A percentile compares a stretch with the other conserved stretches of the same genome.
Conservation (phyloP, 1,140 invertebrate genomes). For the Drosophila paulistorum region DNA sequence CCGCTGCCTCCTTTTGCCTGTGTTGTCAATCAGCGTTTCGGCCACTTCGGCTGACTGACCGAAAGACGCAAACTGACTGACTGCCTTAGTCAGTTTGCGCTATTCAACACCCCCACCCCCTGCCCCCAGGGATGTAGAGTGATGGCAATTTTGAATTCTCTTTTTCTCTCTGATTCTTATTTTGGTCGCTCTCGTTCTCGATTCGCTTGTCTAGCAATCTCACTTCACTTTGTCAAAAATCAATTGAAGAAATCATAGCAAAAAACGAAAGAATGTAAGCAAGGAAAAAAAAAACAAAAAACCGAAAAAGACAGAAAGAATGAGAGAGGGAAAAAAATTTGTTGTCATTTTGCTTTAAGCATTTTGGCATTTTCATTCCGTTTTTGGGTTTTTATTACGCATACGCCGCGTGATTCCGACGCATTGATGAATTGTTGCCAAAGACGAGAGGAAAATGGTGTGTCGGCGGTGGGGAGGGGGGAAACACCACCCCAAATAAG, state of each 20-base stretch:
- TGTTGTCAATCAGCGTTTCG: conserved; percentile 65
- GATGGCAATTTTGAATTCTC: conserved; percentile 9
- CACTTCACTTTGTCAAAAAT: conserved; percentile 44
- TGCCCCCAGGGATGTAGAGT: not conserved
- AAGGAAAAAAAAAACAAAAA: not conserved
- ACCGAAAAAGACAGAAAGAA: not conserved
- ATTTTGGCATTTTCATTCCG: conserved; percentile 21
- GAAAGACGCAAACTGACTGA: conserved; percentile 8
- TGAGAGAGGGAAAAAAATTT: not conserved
- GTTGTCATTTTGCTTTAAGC: conserved; percentile 30
- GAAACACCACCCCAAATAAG: no score
- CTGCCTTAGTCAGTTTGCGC: not conserved
- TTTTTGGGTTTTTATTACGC: conserved; percentile 61
- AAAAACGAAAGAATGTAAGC: not conserved
- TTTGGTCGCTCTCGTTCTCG: not conserved
- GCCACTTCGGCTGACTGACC: conserved; percentile 41
- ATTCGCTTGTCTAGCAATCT: conserved; percentile 40
- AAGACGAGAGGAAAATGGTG: conserved; percentile 20
- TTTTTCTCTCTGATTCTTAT: conserved; percentile 6
- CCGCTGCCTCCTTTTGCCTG: not conserved
- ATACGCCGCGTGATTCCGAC: conserved; percentile 59
- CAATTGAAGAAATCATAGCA: conserved; percentile 11
- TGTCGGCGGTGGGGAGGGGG: not conserved
- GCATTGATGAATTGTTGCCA: conserved; percentile 77
- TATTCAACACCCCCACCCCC: no score